These are phyloP conservation scores for Odontophorus gujanensis DNA, from an alignment of 2,113 vertebrate genomes.

Conservation along the genomic window DNA sequence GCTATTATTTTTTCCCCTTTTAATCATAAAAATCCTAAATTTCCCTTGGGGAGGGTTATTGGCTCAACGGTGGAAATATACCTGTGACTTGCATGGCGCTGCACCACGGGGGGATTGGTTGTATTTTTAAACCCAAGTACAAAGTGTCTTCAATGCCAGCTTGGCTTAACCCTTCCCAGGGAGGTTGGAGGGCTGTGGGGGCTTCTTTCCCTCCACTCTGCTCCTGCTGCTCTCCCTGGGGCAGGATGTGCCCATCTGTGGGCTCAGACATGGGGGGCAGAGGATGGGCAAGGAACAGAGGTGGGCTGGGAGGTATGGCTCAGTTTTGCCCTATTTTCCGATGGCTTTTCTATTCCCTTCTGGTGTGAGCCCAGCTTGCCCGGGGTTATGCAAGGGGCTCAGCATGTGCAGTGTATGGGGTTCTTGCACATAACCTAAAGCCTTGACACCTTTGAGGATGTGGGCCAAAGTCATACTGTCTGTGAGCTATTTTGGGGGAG, in stretches of 20 bases:
- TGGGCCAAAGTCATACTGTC: constrained; percentile 69
- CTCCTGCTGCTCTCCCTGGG: accelerated
- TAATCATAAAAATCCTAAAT: constrained; percentile 75
- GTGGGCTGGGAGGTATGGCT: neutral
- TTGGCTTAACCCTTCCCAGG: constrained; percentile 1
- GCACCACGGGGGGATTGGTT: constrained; percentile 36
- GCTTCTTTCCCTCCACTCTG: neutral
- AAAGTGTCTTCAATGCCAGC: constrained; percentile 21
- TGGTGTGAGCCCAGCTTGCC: accelerated
- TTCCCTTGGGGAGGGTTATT: constrained; percentile 72
- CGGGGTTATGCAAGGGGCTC: accelerated
- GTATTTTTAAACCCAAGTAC: constrained; percentile 74
- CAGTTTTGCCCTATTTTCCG: neutral
- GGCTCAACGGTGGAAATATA: constrained; percentile 70
- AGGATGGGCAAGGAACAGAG: neutral
- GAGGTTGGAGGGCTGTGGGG: neutral
- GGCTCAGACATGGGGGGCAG: accelerated
- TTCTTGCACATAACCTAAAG: neutral
- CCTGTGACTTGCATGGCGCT: constrained; percentile 39
- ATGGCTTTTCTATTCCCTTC: accelerated
- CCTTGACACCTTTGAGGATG: constrained; percentile 60
- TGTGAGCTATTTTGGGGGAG: constrained; percentile 55
- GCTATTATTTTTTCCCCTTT: constrained; percentile 74
- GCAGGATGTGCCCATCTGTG: accelerated
- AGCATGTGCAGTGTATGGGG: neutral